Base-by-base conservation (phyloP, 2,797 vertebrate genomes). In the Onychomys leucogaster region DNA sequence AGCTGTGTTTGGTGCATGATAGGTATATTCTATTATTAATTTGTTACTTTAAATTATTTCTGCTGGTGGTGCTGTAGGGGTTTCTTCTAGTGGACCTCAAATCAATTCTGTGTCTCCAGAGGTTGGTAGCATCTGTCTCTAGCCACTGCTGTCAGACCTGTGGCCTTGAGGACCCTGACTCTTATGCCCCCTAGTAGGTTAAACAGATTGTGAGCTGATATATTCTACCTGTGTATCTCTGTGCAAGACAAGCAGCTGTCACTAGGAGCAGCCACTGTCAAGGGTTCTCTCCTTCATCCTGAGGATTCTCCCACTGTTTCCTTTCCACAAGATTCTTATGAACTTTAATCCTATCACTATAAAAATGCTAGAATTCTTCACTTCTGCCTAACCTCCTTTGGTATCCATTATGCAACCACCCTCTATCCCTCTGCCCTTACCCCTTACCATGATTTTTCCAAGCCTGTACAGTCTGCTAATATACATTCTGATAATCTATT, bases 41-140 rank as follows among this genome's bases (percentile, higher is more conserved):
- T 90, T 94, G 59, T 37, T 12, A 14, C 55, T 95, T 88, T n/a
- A 19, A 49, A 73, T 83, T 89, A 67, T 19, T 88, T 76, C 76
- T 92, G 32, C n/a, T 96, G 8, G 25, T 87, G 57, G 25, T 82
- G 11, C 14, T 85, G 7, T 90, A 37, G 9, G 21, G 76, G 5
- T 46, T 29, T 63, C 32, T 91, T 49, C 82, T 55, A 95, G 71
- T 25, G 82, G n/a, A 16, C 52, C 67, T 61, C 41, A 87, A 75
- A 83, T 93, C 80, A 91, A 95, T 57, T 17, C 27, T 81, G 25
- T 94, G 12, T 67, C 63, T 90, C 61, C 34, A 94, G 76, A 90
- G 63, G 19, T 17, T 86, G 61, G 29, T 73, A 65, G 55, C 17
- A 94, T 25, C 67, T 93, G 80, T 63, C 83, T 89, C 61, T 86